A percentile compares a stretch with the other conserved stretches of the same genome.
phyloP scores from a whole-genome alignment of 2,888 invertebrate genomes.

The Chrysolina americana region DNA sequence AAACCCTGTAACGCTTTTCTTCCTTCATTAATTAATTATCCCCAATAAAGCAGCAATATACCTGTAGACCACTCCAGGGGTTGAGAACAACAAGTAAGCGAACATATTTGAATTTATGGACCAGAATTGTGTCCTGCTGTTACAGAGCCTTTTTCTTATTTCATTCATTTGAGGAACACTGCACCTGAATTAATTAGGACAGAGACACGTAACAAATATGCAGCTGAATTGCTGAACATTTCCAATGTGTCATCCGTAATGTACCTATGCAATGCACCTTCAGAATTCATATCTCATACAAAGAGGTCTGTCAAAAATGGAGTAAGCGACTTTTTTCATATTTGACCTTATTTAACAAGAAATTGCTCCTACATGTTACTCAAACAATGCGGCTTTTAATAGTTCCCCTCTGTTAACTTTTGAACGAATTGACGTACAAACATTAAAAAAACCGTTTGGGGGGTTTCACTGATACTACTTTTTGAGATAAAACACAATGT shows the following conservation, averaged over 20 bases:
- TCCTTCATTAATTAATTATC: constrained; percentile 25
- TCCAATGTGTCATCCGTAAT: background rate
- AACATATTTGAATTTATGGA: constrained; percentile 25
- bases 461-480: too few species aligned
- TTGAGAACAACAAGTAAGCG: background rate
- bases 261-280: background rate
- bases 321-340: too few species aligned
- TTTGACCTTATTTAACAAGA: too few species aligned
- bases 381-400: too few species aligned
- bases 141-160: background rate
- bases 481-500: too few species aligned
- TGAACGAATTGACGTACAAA: too few species aligned
- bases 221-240: background rate
- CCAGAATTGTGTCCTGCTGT: constrained; percentile 12
- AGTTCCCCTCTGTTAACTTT: too few species aligned
- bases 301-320: too few species aligned
- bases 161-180: background rate
- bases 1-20: constrained; percentile 20
- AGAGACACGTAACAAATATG: background rate
- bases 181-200: background rate
- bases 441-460: too few species aligned
- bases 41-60: constrained; percentile 26
- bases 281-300: background rate
- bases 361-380: too few species aligned
- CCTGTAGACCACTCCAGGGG: constrained; percentile 19